Percentiles rank a stretch among this genome's conserved stretches.
phyloP scores from a whole-genome alignment of 2,113 vertebrate species.

The Eptatretus burgeri region DNA sequence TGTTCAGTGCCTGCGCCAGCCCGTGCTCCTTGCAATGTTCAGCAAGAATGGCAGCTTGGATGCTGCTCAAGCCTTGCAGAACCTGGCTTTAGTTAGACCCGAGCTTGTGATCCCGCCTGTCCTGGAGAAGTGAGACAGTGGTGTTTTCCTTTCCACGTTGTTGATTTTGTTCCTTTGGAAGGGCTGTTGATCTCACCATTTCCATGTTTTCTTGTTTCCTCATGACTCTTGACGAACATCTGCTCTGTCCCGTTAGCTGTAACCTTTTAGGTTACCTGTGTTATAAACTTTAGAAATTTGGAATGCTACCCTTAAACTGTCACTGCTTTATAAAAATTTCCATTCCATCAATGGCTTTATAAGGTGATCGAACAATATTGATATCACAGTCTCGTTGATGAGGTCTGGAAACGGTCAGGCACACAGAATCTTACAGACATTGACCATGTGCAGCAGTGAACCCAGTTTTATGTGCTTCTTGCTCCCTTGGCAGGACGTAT shows the following conservation, averaged over 20 bases:
- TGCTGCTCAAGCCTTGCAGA: conserved; percentile 80
- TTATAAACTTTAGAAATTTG: not conserved
- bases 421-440: too few relatives aligned
- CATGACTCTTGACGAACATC: not conserved
- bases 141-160: too few relatives aligned
- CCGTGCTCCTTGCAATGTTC: conserved; percentile 90
- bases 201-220: too few relatives aligned
- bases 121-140: conserved; percentile 43
- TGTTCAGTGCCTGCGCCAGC: conserved; percentile 78
- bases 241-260: not conserved
- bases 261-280: not conserved
- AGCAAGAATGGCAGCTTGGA: conserved; percentile 93
- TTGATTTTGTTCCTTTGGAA: too few relatives aligned
- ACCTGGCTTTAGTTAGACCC: conserved; percentile 77
- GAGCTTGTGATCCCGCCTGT: conserved; percentile 89
- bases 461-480: too few relatives aligned
- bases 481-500: conserved; percentile 33
- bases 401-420: too few relatives aligned
- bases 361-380: not conserved
- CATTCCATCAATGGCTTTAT: not conserved
- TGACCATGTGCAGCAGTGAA: too few relatives aligned
- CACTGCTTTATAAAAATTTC: not conserved
- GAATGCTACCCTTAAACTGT: too few relatives aligned
- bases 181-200: too few relatives aligned
- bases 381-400: not conserved